Evolutionary conservation across 2,113 vertebrate species (phyloP).

Genomic region (Danio rerio): GRCz12tu NC_133180.1:54318001-54318500

Average conservation of each 20-base stretch:
- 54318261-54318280: background rate
- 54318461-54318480: slow-evolving; percentile 12
- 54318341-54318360: slow-evolving; percentile 1
- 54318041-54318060: background rate
- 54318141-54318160: slow-evolving; percentile 6
- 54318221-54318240: background rate
- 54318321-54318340: slow-evolving; percentile 3
- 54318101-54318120: background rate
- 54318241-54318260: background rate
- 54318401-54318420: background rate
- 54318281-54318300: background rate
- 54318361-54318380: background rate
- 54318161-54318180: background rate
- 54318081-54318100: background rate
- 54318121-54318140: background rate
- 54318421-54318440: slow-evolving; percentile 18
- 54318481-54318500: background rate
- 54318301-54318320: slow-evolving; percentile 8
- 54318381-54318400: background rate
- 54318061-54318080: background rate
- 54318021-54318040: background rate
- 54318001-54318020: too few relatives aligned
- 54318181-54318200: slow-evolving; percentile 1
- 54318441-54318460: slow-evolving; percentile 13
- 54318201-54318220: background rate